Base-by-base conservation (phyloP, 92 coral and sea anemone genomes). In the Porites evermanni region DNA sequence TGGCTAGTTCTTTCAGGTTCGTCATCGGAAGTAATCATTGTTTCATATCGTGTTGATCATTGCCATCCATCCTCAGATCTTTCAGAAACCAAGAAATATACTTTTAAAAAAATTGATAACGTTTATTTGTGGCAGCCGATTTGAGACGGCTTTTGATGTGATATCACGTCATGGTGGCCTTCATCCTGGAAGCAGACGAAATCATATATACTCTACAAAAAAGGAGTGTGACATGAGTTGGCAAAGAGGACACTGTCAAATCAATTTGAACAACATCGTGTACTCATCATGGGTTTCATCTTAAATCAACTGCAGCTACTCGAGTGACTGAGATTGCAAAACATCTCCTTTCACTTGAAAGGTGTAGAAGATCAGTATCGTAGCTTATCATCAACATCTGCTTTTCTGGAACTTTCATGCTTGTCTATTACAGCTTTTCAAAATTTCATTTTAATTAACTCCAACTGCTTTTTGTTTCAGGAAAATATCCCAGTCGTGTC, bases 261-360 rank as follows among this genome's bases (percentile, higher is more conserved):
- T 79, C 44, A 64, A 44, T n/a, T 20, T 79, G 32, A 72, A 64
- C 47, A 29, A 70, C 44, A 63, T 79, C 26, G 72, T 79, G 69
- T 79, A 61, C 60, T 79, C 74, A 26, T 79, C 83, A 23, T 79
- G 83, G 83, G 83, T 79, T 8, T 44, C 83, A n/a, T 47, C 83
- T 7, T 23, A 53, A 72, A 61, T 61, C 52, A 79, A 79, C 12
- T 79, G 83, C 32, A 72, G 83, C 72, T 79, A 79, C 83, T 64
- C 69, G 54, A 67, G 76, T 24, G 86, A 81, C 58, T 81, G 66
- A n/a, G 20, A 68, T 81, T 53, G 86, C 86, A 50, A 51, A n/a
- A 58, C 77, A 81, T 68, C 86, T 81, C 54, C 86, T 81, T 81
- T 81, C 86, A 19, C 77, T 81, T 17, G 78, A 81, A 68, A 11